These are phyloP conservation scores for Lymantria monacha DNA, from an alignment of 2,888 invertebrate species.

Conservation along the genomic window DNA sequence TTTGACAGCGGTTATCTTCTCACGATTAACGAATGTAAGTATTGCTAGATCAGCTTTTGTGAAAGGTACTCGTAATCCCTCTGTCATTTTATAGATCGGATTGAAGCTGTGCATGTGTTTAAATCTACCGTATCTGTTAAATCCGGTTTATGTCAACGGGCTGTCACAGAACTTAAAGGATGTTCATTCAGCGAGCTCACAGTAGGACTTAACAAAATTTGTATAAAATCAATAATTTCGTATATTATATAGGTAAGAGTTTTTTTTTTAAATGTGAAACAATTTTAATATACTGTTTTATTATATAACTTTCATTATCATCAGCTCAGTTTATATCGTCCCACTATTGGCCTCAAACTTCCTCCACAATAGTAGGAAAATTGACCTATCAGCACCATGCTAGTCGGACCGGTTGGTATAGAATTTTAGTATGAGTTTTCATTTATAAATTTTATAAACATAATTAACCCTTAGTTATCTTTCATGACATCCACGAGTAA, in stretches of 20 bases:
- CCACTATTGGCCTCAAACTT: no score
- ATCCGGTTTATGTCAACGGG: slow-evolving; percentile 18
- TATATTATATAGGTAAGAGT: neutral
- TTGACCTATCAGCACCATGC: no score
- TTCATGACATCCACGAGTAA: no score
- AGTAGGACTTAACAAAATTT: neutral
- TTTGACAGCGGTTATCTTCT: slow-evolving; percentile 5
- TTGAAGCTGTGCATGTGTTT: slow-evolving; percentile 11
- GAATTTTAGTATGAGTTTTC: no score
- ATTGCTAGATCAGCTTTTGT: slow-evolving; percentile 19
- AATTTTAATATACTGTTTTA: neutral
- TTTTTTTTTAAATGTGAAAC: no score
- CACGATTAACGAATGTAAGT: slow-evolving; percentile 13
- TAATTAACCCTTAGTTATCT: no score
- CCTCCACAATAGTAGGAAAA: no score
- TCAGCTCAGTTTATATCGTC: no score
- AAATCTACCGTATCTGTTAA: slow-evolving; percentile 14
- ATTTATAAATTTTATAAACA: no score
- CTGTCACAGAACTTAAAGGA: slow-evolving; percentile 13
- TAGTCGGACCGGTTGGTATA: no score
- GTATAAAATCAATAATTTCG: neutral
- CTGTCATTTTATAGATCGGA: slow-evolving; percentile 11
- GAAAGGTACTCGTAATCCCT: slow-evolving; percentile 17
- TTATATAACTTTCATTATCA: no score
- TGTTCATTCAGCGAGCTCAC: neutral